A percentile compares a stretch with the other conserved stretches of the same genome.
These are phyloP conservation scores for Zootermopsis nevadensis DNA, from an alignment of 2,888 invertebrate species.

Conservation along the genomic window DNA sequence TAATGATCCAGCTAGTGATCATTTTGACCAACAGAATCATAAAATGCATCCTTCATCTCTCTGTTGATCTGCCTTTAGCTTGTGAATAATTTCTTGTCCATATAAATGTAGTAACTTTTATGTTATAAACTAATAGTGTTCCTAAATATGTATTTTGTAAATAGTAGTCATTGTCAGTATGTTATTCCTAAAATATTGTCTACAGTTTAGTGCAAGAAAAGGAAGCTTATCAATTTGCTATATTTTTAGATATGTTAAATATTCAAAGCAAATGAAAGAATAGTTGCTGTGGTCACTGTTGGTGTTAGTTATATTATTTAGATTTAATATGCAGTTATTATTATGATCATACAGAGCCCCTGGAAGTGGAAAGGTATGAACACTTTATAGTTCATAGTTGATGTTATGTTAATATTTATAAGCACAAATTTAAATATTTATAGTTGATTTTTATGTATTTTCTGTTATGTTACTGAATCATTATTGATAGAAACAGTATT, in stretches of 20 bases:
- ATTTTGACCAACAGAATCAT: not conserved
- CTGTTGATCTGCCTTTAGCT: not conserved
- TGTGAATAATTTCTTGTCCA: not conserved
- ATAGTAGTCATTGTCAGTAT: not conserved
- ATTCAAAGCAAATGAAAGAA: not conserved
- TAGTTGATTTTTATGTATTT: not conserved
- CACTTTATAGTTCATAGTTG: not conserved
- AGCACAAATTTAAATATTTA: not conserved
- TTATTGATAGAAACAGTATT: not conserved
- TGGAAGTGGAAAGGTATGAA: not conserved
- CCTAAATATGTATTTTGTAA: slow-evolving; percentile 22
- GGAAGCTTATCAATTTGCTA: not conserved
- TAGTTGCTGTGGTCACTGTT: not conserved
- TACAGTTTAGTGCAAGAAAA: slow-evolving; percentile 1
- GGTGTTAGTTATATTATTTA: not conserved
- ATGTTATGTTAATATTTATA: not conserved
- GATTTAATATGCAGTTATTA: slow-evolving; percentile 4
- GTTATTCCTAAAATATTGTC: not conserved
- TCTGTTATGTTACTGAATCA: not conserved
- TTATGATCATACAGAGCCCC: slow-evolving; percentile 11
- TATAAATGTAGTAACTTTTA: not conserved
- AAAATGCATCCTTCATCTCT: not conserved
- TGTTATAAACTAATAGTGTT: slow-evolving; percentile 8
- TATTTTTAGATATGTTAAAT: slow-evolving; percentile 28
- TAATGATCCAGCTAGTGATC: not conserved